Percentiles rank a stretch among this genome's conserved stretches.
Conservation (phyloP, 2,888 invertebrate genomes). For the Alcis repandata region DNA sequence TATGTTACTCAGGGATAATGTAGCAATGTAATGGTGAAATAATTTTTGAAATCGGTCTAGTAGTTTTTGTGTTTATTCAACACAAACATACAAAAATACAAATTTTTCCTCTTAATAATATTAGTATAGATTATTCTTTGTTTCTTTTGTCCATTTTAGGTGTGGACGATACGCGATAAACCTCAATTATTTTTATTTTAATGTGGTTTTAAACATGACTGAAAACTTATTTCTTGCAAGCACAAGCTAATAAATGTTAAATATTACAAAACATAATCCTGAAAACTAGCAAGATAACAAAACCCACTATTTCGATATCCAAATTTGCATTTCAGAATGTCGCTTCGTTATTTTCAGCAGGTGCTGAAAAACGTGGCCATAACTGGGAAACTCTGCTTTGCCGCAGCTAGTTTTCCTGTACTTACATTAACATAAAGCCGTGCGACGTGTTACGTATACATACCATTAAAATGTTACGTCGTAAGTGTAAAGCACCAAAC, state of each 20-base stretch:
- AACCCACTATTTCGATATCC: not conserved
- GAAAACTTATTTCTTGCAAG: too few relatives aligned
- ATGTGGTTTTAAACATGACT: too few relatives aligned
- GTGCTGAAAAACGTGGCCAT: constrained; percentile 11
- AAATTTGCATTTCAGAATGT: constrained; percentile 22
- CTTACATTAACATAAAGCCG: constrained; percentile 33
- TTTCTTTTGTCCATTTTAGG: too few relatives aligned
- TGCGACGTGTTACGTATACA: constrained; percentile 30
- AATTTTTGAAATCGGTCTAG: too few relatives aligned
- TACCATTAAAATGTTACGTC: constrained; percentile 29
- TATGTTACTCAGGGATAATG: too few relatives aligned
- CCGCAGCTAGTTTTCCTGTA: constrained; percentile 30
- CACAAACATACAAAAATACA: too few relatives aligned
- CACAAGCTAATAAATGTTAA: not conserved
- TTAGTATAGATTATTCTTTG: too few relatives aligned
- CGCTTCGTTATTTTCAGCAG: constrained; percentile 23
- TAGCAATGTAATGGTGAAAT: too few relatives aligned
- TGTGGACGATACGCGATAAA: too few relatives aligned
- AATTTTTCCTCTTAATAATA: too few relatives aligned
- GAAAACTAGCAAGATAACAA: not conserved
- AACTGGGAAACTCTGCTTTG: constrained; percentile 28
- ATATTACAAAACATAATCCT: not conserved
- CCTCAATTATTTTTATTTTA: too few relatives aligned
- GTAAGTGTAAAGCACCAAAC: constrained; percentile 13
- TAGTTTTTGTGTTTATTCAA: too few relatives aligned